Evolutionary conservation across 2,888 invertebrate species (phyloP).

Genomic region (Barypeithes pellucidus): DNA sequence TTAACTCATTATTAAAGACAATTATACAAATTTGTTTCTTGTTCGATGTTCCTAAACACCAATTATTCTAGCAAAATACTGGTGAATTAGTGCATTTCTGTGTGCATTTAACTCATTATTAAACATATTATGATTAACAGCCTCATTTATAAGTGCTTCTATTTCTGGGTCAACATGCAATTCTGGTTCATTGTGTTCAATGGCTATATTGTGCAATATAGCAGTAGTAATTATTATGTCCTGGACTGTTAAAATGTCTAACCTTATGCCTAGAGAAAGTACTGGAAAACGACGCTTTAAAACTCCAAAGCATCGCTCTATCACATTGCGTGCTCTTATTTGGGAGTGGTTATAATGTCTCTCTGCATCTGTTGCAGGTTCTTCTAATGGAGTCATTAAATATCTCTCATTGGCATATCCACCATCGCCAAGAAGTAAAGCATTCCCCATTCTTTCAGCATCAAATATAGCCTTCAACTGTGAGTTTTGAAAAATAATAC

Average conservation of each 20-base stretch:
- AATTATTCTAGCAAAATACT: not conserved
- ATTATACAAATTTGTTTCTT: not conserved
- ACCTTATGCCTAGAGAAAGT: not conserved
- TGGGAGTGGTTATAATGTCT: not conserved
- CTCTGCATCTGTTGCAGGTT: not conserved
- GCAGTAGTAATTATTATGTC: not conserved
- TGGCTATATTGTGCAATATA: conserved; percentile 16
- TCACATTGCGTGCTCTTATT: not conserved
- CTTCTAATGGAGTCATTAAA: not conserved
- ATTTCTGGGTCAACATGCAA: not conserved
- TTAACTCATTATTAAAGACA: not conserved
- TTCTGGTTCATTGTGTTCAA: not conserved
- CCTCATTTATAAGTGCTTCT: not conserved
- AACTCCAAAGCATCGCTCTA: not conserved
- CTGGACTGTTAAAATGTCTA: not conserved
- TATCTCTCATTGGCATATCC: not conserved
- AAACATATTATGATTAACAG: not conserved
- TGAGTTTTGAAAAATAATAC: not conserved
- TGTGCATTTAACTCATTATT: not conserved
- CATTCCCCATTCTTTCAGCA: not conserved
- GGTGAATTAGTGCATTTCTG: not conserved
- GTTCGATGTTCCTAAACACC: not conserved
- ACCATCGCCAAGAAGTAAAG: conserved; percentile 4
- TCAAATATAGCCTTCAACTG: not conserved
- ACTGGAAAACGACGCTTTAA: not conserved